Base-by-base conservation (phyloP, 2,888 invertebrate genomes). In the Chironomus riparius region DNA sequence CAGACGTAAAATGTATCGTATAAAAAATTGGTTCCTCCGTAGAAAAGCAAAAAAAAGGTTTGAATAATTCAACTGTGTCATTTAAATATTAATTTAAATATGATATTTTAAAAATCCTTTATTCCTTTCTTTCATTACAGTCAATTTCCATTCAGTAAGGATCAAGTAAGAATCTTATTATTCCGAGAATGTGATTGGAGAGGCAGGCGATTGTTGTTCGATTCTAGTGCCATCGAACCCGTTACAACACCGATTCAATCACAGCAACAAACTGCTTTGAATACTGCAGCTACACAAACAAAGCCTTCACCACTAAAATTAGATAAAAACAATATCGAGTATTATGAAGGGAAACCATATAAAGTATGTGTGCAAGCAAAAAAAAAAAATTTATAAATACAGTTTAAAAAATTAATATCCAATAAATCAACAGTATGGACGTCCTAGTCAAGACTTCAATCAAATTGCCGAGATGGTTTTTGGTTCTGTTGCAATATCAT, bases 401-500 rank as follows among this genome's bases (percentile, higher is more conserved):
- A n/a, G n/a, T n/a, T n/a, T n/a, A n/a, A 21, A 47, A 18, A n/a
- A 47, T 48, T 69, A 22, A 13, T 24, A 12, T 68, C 12, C 7
- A 47, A 65, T 74, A 77, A 76, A 76, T 77, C 82, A 83, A 18
- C 82, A 91, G 91, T 89, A 89, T 82, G 88, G 87, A 80, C 89
- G 89, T 68, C 88, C 90, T 77, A 85, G 88, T 79, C 80, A 85
- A 78, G 95, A 95, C 82, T 89, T 91, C 77, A 88, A 87, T 78
- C 86, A 90, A 78, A 86, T 95, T 81, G 92, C 94, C 79, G 96
- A 96, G 87, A 94, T 96, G 93, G 91, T 95, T 80, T 96, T 96
- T 83, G 96, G 96, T 6, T 91, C 94, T 2, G 91, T 94, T 72
- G 93, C 94, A 2, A 92, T 96, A 92, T 92, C 93, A 79, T 94